Base-by-base conservation (phyloP, 2,113 vertebrate genomes). In the Atlantisia rogersi region DNA sequence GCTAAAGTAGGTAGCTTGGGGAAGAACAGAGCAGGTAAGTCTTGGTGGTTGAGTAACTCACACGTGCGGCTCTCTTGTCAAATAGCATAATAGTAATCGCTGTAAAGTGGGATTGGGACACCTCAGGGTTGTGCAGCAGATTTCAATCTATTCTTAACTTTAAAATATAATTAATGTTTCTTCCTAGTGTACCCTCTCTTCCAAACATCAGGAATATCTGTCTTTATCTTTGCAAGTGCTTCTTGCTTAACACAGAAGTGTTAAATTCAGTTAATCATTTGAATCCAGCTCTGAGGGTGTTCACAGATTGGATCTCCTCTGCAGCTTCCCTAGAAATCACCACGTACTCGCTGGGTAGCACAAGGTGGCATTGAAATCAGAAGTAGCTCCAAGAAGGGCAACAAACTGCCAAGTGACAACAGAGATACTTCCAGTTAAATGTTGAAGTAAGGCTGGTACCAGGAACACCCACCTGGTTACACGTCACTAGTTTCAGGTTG, bases 381-480 rank as follows among this genome's bases (percentile, higher is more conserved):
- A 75, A 65, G 44, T 64, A 24, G 48, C n/a, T 64, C 50, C 35
- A 55, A 25, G 76, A 60, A 73, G 62, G 62, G 40, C 65, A 48
- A 25, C 8, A 46, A 87, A 74, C 42, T 53, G 31, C 78, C 58
- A 56, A 40, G 42, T 52, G 29, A 24, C 12, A 52, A n/a, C 9
- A 39, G 76, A 69, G n/a, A 7, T 53, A 9, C 44, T 87, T 52
- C 48, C 46, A 20, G 63, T 46, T n/a, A 58, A 42, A 24, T 62
- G 60, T 10, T 39, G 60, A 37, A 58, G 32, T 64, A 24, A 48
- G 67, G 50, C 55, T 79, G 55, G 25, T n/a, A 31, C 20, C 15
- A 1, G 3, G 0, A 4, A 9, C 2, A 21, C 50, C 40, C 37
- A 20, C 55, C 39, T 37, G 55, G 22, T 5, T 29, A 12, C 8